Base-by-base conservation (phyloP, 2,888 invertebrate species). In the Galerucella calmariensis region DNA sequence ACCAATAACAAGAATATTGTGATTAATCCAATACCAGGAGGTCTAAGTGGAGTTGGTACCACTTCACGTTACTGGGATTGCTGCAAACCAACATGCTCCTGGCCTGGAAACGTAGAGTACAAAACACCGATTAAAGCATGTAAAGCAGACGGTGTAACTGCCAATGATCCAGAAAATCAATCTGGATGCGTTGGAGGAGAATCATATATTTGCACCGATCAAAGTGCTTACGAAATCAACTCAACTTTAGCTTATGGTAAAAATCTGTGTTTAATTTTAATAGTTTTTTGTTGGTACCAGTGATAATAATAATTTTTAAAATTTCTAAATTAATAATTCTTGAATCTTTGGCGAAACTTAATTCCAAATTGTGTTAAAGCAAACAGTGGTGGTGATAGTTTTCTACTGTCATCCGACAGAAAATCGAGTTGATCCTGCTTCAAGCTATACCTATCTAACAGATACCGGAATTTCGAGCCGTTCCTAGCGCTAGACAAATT, bases 41-140 rank as follows among this genome's bases (percentile, higher is more conserved):
- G 80, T 4, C 20, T 79, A n/a, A 77, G 75, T 58, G 80, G 80
- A 27, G 41, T 63, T 6, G 79, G 77, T 8, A 77, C 72, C 11
- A 79, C 77, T 9, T 77, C 79, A 20, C 65, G 68, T 16, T 68
- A 80, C 74, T 80, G 80, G 80, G 80, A 80, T 67, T 80, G 80
- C 53, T 80, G 80, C 51, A 80, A 80, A 66, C 78, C 80, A 10
- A 72, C 76, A 11, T 80, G 80, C 46, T 58, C 80, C 1, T 80
- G 80, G 80, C 59, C 67, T 10, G 80, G 69, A 41, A 79, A 79
- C 63, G 68, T 77, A 3, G 59, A 73, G 0, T 69, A 71, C 71
- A 68, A 67, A 44, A 67, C 56, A 4, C 78, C 79, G 3, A 75
- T 79, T 1, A 41, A 16, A 46, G 74, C 77, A 14, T 80, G 79